Percentiles rank a stretch among this genome's conserved stretches.
Conservation (phyloP, 2,113 vertebrate species). For the Apaloderma vittatum region DNA sequence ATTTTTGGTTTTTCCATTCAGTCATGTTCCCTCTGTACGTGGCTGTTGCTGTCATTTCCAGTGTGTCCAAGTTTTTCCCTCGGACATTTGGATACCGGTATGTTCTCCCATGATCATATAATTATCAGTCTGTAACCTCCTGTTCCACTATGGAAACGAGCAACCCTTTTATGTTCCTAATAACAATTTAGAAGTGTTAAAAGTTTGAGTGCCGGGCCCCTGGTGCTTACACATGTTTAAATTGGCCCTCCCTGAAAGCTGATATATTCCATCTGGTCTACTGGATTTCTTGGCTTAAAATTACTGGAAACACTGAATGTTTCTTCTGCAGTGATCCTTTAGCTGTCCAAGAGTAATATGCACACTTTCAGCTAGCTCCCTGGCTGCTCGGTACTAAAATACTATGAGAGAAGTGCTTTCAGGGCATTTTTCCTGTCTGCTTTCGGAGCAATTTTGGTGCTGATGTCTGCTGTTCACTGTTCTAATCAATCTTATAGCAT, state of each 20-base stretch:
- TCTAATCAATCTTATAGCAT: not conserved
- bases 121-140: conserved; percentile 39
- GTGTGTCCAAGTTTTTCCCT: not conserved
- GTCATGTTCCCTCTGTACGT: not conserved
- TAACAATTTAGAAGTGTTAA: conserved; percentile 48
- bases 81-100: not conserved
- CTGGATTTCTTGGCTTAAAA: conserved; percentile 55
- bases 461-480: not conserved
- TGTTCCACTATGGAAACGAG: not conserved
- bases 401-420: not conserved
- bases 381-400: not conserved
- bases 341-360: conserved; percentile 20
- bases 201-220: conserved; percentile 8
- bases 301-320: conserved; percentile 60
- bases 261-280: conserved; percentile 65
- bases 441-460: not conserved
- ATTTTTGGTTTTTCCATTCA: conserved; percentile 23
- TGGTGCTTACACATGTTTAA: conserved; percentile 55
- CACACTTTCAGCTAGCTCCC: not conserved
- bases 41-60: not conserved
- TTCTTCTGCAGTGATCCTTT: conserved; percentile 42
- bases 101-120: not conserved
- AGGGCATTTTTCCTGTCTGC: not conserved
- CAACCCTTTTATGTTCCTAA: conserved; percentile 17
- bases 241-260: conserved; percentile 57